Conservation (phyloP, 1,140 invertebrate species). For the Bombus difficillimus region DNA sequence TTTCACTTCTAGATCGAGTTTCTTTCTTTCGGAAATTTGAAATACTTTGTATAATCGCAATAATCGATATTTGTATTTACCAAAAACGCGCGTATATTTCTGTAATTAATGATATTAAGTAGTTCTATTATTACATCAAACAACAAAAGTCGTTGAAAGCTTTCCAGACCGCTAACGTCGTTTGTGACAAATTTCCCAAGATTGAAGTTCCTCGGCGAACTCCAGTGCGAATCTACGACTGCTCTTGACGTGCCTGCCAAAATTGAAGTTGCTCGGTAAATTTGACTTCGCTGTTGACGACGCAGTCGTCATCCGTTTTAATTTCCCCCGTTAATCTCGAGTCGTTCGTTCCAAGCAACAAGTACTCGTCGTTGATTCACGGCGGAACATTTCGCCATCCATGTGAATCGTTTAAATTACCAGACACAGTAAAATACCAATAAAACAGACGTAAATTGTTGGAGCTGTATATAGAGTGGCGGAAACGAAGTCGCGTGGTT, state of each 20-base stretch:
- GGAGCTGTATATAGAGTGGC: neutral
- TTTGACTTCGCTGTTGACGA: neutral
- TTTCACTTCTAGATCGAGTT: neutral
- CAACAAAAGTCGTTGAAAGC: neutral
- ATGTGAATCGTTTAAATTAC: constrained; percentile 22
- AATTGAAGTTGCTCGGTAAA: neutral
- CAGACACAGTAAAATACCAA: neutral
- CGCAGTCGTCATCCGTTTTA: neutral
- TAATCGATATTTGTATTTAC: neutral
- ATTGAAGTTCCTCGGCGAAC: constrained; percentile 2
- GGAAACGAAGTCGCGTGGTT: constrained; percentile 14
- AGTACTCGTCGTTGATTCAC: neutral
- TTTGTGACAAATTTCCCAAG: no score
- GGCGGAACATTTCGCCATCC: neutral
- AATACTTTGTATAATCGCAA: neutral
- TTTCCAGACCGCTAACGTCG: neutral
- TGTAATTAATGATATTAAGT: no score
- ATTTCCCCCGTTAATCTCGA: neutral
- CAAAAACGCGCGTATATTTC: neutral
- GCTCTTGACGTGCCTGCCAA: neutral
- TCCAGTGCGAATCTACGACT: neutral
- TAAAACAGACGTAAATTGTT: constrained; percentile 48
- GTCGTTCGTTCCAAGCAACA: constrained; percentile 27
- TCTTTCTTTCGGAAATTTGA: neutral
- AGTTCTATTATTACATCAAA: neutral